These are phyloP conservation scores for Papilio polyxenes DNA, from an alignment of 1,140 invertebrate species.

Conservation along the genomic window DNA sequence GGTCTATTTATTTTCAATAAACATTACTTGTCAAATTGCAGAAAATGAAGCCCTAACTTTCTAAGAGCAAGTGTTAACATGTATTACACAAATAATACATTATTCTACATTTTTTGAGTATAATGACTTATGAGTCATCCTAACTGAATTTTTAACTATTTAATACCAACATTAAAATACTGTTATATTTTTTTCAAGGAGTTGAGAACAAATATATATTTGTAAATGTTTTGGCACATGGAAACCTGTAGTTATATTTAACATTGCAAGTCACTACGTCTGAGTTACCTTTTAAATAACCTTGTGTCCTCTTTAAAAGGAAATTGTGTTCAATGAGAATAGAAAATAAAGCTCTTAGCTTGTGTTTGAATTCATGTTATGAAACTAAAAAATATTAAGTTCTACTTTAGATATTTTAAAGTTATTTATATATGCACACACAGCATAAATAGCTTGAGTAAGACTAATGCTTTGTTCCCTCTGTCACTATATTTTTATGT, in stretches of 20 bases:
- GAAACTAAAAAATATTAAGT: neutral
- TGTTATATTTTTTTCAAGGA: neutral
- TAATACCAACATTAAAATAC: too few relatives aligned
- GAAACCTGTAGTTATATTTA: neutral
- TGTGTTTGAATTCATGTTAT: neutral
- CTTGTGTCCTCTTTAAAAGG: conserved; percentile 10
- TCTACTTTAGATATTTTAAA: neutral
- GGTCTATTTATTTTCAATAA: too few relatives aligned
- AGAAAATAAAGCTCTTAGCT: neutral
- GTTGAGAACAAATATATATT: neutral
- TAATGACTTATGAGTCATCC: neutral
- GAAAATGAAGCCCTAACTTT: too few relatives aligned
- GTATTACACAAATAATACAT: too few relatives aligned
- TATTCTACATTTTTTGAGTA: neutral
- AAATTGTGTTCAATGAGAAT: neutral
- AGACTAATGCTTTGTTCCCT: too few relatives aligned
- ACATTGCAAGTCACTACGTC: conserved; percentile 68
- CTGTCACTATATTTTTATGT: too few relatives aligned
- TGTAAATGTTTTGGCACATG: neutral
- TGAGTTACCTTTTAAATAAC: conserved; percentile 56
- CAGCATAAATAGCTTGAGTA: too few relatives aligned
- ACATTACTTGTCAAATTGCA: too few relatives aligned
- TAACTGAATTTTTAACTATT: neutral
- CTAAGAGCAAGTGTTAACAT: too few relatives aligned
- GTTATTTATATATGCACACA: neutral